A percentile compares a stretch with the other conserved stretches of the same genome.
These are phyloP conservation scores for Calcarius lapponicus DNA, from an alignment of 2,797 vertebrate species.

Conservation along the genomic window DNA sequence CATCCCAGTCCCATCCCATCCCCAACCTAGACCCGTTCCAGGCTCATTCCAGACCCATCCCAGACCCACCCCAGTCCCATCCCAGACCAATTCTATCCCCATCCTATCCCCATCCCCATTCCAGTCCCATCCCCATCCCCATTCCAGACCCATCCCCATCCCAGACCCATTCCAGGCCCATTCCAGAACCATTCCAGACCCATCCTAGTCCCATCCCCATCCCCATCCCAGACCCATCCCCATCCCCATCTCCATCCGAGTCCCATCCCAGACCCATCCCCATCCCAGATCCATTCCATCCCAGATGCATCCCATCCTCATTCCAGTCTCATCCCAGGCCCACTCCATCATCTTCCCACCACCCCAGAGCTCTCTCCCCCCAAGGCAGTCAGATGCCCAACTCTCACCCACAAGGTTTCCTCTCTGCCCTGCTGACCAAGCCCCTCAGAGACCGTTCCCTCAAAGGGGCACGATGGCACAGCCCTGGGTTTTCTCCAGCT, in stretches of 20 bases:
- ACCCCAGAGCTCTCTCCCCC: neutral
- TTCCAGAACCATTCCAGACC: neutral
- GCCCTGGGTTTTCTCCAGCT: neutral
- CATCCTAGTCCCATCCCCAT: no score
- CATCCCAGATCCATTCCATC: no score
- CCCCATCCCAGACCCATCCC: no score
- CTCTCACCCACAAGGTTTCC: neutral
- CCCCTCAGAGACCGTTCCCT: neutral
- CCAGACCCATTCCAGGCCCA: no score
- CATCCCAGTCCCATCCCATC: no score
- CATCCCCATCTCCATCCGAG: neutral
- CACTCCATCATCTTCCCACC: neutral
- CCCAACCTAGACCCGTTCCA: no score
- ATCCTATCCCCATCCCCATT: no score
- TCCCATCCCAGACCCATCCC: no score
- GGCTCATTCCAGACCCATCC: no score
- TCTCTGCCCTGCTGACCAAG: neutral
- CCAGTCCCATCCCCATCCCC: neutral
- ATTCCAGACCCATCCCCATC: no score
- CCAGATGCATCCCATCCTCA: neutral
- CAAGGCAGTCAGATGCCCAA: accelerated
- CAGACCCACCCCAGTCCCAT: neutral
- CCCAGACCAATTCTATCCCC: no score
- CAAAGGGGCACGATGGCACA: accelerated
- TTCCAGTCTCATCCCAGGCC: neutral